These are phyloP conservation scores for Odontocolon sp. DNA, from an alignment of 2,888 invertebrate species.

Conservation along the genomic window DNA sequence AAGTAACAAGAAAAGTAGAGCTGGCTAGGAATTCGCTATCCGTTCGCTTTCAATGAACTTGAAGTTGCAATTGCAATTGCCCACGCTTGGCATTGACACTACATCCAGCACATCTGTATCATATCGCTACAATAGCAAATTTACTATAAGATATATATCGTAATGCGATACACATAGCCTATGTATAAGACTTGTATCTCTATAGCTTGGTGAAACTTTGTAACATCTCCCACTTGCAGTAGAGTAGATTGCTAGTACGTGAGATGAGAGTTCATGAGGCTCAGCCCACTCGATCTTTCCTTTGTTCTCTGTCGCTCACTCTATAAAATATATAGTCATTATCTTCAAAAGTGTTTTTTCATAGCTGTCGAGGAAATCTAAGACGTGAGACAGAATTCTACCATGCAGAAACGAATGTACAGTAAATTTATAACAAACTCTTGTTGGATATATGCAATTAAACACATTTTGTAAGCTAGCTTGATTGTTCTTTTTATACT, in stretches of 20 bases:
- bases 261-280: conserved; percentile 40
- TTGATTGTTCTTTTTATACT: background rate
- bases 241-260: conserved; percentile 33
- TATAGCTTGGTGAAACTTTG: conserved; percentile 20
- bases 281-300: background rate
- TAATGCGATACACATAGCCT: background rate
- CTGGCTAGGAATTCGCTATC: background rate
- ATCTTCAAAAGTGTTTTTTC: background rate
- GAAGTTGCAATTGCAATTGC: background rate
- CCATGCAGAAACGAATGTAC: background rate
- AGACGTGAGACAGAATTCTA: background rate
- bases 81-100: conserved; percentile 11
- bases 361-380: background rate
- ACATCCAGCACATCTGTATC: background rate
- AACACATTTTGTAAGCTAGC: background rate
- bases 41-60: background rate
- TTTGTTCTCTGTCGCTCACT: conserved; percentile 1
- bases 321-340: conserved; percentile 24
- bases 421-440: background rate
- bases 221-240: conserved; percentile 36
- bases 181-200: background rate
- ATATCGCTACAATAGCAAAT: background rate
- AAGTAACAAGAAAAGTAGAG: background rate
- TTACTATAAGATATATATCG: background rate
- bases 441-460: background rate